Conservation (phyloP, 2,797 vertebrate genomes). For the Simalia tracyae region DNA sequence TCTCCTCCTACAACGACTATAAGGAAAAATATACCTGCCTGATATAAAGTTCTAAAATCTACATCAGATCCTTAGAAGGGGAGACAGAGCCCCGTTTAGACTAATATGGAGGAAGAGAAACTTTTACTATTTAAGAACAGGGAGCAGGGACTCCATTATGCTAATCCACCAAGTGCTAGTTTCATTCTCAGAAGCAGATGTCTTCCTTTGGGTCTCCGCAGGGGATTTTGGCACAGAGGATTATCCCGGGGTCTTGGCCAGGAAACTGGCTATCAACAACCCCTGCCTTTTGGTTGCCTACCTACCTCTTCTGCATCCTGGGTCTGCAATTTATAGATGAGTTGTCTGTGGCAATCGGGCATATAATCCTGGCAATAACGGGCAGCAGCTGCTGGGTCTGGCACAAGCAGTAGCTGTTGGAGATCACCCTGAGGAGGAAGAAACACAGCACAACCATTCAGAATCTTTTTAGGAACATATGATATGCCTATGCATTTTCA, state of each 20-base stretch:
- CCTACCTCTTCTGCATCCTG: constrained; percentile 61
- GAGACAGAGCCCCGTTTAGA: neutral
- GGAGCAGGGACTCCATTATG: neutral
- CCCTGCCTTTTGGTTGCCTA: constrained; percentile 1
- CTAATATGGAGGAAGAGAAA: neutral
- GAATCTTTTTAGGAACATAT: neutral
- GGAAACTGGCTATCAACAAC: neutral
- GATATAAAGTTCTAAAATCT: neutral
- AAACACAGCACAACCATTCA: neutral
- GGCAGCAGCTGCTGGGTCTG: constrained; percentile 80
- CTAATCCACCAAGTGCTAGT: neutral
- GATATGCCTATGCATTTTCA: neutral
- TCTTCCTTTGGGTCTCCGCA: neutral
- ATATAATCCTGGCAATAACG: constrained; percentile 83
- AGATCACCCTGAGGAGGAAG: constrained; percentile 80
- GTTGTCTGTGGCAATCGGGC: constrained; percentile 78
- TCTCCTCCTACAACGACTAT: neutral
- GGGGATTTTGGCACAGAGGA: neutral
- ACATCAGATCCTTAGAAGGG: no score
- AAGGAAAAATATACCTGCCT: neutral
- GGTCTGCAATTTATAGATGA: constrained; percentile 68
- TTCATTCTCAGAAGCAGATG: neutral
- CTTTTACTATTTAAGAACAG: neutral
- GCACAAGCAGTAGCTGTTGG: constrained; percentile 85
- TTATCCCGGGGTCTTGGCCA: neutral